Base-by-base conservation (phyloP, 2,113 vertebrate genomes). In the Brienomyrus longianalis region DNA sequence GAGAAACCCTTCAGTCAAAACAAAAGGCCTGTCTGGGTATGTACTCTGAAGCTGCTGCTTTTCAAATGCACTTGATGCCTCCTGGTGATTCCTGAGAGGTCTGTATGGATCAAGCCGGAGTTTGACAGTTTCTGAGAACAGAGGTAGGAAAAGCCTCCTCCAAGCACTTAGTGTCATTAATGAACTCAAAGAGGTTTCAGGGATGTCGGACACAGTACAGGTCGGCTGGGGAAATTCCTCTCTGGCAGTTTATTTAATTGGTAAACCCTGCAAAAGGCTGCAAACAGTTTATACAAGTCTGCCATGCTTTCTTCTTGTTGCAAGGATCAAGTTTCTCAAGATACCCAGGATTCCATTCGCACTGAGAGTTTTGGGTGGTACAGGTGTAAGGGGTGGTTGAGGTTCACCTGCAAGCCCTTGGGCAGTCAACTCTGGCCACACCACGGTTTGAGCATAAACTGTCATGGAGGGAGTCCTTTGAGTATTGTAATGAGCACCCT, bases 221-320 rank as follows among this genome's bases (percentile, higher is more conserved):
- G 45, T 66, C 4, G 10, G 88, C 48, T 45, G 56, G 19, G 15
- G 45, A 59, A 6, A 87, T 87, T 90, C 83, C 52, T 17, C 5
- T n/a, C 27, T 11, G 45, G 45, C 13, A 50, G 86, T 90, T 90
- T 87, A 90, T 90, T 83, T 90, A 59, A 88, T 10, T 88, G 35
- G 31, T 27, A 48, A 59, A 51, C 39, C 13, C 19, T 35, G 59
- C 70, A 10, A 59, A 17, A 83, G 70, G 84, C 50, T 35, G 31
- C 39, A 56, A 70, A 90, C 51, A 90, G 86, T 90, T 90, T 88
- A 80, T 31, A 74, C 50, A 90, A 86, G 39, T 31, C 89, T 80
- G 52, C 62, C 52, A 83, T 52, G n/a, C 31, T 62, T 88, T 23
- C 27, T 50, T 86, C 23, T 27, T 48, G 45, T 86, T 31, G 3